A percentile compares a stretch with the other conserved stretches of the same genome.
These are phyloP conservation scores for Eupithecia vulgata DNA, from an alignment of 2,888 invertebrate species.

Conservation along the genomic window DNA sequence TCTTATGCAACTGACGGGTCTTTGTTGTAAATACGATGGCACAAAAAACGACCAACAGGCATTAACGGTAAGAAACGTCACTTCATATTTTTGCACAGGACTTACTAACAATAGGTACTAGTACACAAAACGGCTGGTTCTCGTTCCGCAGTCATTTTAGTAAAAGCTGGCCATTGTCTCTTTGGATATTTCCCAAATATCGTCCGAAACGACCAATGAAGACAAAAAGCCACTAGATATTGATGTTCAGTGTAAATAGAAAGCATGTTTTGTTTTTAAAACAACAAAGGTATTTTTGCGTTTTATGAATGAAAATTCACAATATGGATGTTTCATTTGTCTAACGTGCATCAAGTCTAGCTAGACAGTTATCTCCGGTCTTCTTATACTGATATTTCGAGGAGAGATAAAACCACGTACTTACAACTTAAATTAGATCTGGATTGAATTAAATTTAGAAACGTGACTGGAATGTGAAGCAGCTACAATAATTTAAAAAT, in stretches of 20 bases:
- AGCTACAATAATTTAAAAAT: constrained; percentile 56
- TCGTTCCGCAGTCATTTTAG: constrained; percentile 61
- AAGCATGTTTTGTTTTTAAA: constrained; percentile 42
- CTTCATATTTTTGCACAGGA: constrained; percentile 29
- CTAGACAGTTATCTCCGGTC: constrained; percentile 24
- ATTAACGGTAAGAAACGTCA: constrained; percentile 5
- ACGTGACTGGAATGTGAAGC: constrained; percentile 60
- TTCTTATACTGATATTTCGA: constrained; percentile 37
- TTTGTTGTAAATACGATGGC: constrained; percentile 23
- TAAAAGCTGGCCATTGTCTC: constrained; percentile 74
- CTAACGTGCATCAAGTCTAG: constrained; percentile 10
- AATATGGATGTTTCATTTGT: not conserved
- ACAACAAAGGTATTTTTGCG: constrained; percentile 26
- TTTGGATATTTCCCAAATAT: constrained; percentile 67
- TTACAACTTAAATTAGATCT: constrained; percentile 39
- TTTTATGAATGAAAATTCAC: not conserved
- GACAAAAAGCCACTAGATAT: constrained; percentile 65
- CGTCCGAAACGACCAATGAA: constrained; percentile 56
- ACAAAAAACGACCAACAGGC: constrained; percentile 12
- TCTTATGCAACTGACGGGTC: constrained; percentile 46
- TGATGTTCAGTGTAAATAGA: constrained; percentile 57
- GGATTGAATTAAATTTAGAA: constrained; percentile 50
- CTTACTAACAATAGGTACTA: constrained; percentile 38
- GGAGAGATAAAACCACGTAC: constrained; percentile 42
- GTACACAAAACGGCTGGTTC: constrained; percentile 47